Evolutionary conservation across 2,888 invertebrate genomes (phyloP).

Genomic region (Amblyjoppa proteus): DNA sequence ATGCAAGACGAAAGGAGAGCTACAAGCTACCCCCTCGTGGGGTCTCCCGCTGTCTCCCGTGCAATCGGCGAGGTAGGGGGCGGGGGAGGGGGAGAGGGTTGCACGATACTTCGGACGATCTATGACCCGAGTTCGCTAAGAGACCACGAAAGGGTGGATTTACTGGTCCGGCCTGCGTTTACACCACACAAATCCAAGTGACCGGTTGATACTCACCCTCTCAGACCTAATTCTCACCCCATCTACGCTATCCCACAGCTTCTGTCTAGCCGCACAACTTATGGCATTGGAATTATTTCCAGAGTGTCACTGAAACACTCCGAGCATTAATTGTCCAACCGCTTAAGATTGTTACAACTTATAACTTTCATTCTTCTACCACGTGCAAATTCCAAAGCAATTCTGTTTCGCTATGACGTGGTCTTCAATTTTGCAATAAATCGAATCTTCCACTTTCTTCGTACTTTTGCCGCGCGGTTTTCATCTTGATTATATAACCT

Average conservation of each 20-base stretch:
- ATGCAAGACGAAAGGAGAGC: slow-evolving; percentile 48
- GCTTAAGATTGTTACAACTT: slow-evolving; percentile 5
- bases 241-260: slow-evolving; percentile 66
- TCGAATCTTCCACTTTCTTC: neutral
- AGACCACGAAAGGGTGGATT: slow-evolving; percentile 84
- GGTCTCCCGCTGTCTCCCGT: slow-evolving; percentile 57
- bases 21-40: slow-evolving; percentile 32
- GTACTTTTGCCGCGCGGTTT: neutral
- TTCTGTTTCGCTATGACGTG: neutral
- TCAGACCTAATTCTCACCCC: slow-evolving; percentile 71
- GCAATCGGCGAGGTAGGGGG: slow-evolving; percentile 46
- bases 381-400: neutral
- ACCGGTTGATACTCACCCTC: slow-evolving; percentile 78
- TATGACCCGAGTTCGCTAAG: slow-evolving; percentile 84
- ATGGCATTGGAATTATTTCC: slow-evolving; percentile 79
- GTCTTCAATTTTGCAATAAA: neutral
- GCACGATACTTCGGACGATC: slow-evolving; percentile 83
- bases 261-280: slow-evolving; percentile 79
- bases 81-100: slow-evolving; percentile 72
- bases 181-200: slow-evolving; percentile 85
- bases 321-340: slow-evolving; percentile 56
- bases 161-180: slow-evolving; percentile 83
- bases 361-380: neutral
- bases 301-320: slow-evolving; percentile 50
- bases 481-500: neutral